These are phyloP conservation scores for Apodemia zela DNA, from an alignment of 2,888 invertebrate genomes.

Conservation along the genomic window DNA sequence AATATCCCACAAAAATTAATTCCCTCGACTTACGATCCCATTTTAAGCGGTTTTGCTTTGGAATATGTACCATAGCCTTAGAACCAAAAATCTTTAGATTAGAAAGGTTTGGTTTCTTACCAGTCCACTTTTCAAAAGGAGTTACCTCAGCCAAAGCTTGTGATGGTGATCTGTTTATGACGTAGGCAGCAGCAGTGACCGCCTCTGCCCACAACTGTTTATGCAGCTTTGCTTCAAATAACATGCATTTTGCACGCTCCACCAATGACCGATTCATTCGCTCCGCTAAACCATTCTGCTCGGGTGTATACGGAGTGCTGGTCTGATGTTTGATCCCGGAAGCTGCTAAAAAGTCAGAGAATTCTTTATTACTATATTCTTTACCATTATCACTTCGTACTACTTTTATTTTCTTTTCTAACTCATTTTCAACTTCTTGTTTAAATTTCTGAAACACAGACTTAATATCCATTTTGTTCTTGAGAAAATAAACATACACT, in stretches of 20 bases:
- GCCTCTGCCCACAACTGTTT: conserved; percentile 43
- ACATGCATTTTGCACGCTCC: conserved; percentile 23
- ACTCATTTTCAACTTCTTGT: conserved; percentile 26
- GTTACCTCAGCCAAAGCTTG: conserved; percentile 31
- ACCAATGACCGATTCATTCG: too few relatives aligned
- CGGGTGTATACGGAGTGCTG: too few relatives aligned
- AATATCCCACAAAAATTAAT: conserved; percentile 43
- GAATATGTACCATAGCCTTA: conserved; percentile 42
- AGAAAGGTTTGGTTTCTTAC: conserved; percentile 37
- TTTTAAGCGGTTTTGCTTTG: conserved; percentile 40
- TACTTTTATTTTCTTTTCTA: conserved; percentile 23
- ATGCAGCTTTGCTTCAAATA: conserved; percentile 23
- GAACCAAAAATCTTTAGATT: conserved; percentile 46
- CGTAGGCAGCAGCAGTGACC: conserved; percentile 28
- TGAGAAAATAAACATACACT: conserved; percentile 42
- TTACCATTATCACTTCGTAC: conserved; percentile 8
- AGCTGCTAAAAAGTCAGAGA: too few relatives aligned
- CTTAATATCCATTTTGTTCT: conserved; percentile 42
- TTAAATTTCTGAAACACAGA: conserved; percentile 32
- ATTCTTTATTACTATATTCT: conserved; percentile 6
- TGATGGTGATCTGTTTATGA: conserved; percentile 28
- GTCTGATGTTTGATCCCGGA: too few relatives aligned
- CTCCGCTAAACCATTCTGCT: too few relatives aligned
- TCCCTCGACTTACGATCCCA: conserved; percentile 41
- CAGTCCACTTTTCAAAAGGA: conserved; percentile 37